Evolutionary conservation across 2,888 invertebrate species (phyloP).

Genomic region (Crepidodera aurea): DNA sequence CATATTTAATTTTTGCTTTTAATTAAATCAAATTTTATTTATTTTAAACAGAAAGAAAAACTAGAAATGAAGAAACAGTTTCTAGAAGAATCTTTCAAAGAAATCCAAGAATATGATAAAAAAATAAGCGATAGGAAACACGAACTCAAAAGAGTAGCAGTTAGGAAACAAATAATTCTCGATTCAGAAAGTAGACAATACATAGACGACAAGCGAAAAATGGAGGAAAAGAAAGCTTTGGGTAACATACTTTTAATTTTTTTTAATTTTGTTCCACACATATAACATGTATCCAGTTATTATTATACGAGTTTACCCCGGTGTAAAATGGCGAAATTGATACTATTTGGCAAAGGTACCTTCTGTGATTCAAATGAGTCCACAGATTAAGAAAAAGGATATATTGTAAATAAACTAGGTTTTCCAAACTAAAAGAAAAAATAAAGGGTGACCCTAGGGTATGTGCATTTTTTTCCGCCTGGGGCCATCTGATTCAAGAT

Average conservation of each 20-base stretch:
- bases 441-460: too few relatives aligned
- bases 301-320: too few relatives aligned
- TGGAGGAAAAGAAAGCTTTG: slow-evolving; percentile 71
- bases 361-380: too few relatives aligned
- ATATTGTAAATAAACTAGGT: too few relatives aligned
- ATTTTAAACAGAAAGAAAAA: slow-evolving; percentile 63
- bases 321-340: too few relatives aligned
- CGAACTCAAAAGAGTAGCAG: slow-evolving; percentile 67
- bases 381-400: too few relatives aligned
- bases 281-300: not conserved
- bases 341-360: too few relatives aligned
- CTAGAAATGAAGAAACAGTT: slow-evolving; percentile 66
- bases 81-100: slow-evolving; percentile 66
- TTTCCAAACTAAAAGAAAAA: too few relatives aligned
- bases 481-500: too few relatives aligned
- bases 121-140: slow-evolving; percentile 64
- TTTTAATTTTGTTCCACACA: not conserved
- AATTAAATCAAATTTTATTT: too few relatives aligned
- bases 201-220: slow-evolving; percentile 71
- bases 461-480: too few relatives aligned
- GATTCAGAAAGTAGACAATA: slow-evolving; percentile 67
- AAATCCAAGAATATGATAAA: slow-evolving; percentile 66
- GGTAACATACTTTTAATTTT: slow-evolving; percentile 58
- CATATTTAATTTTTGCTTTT: too few relatives aligned
- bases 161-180: slow-evolving; percentile 68